A percentile compares a stretch with the other conserved stretches of the same genome.
Conservation (phyloP, 2,888 invertebrate species). For the Thymelicus lineola region DNA sequence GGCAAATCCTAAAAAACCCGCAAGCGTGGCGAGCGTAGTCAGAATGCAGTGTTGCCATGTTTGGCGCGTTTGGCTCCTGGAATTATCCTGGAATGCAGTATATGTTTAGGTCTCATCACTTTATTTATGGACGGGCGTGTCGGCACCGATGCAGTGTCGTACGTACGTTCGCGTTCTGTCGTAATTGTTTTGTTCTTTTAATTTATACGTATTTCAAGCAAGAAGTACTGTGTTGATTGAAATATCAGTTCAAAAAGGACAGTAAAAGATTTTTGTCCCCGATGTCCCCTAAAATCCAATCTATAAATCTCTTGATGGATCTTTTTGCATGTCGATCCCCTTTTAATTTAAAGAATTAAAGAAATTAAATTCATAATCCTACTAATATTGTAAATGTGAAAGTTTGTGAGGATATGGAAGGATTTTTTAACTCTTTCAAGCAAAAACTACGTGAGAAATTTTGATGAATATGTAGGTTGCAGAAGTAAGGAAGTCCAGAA, state of each 20-base stretch:
- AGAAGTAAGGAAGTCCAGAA: too few species aligned
- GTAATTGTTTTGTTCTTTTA: slow-evolving; percentile 8
- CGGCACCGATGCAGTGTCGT: neutral
- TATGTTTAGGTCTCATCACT: slow-evolving; percentile 24
- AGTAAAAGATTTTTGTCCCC: too few species aligned
- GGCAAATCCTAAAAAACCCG: neutral
- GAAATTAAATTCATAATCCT: too few species aligned
- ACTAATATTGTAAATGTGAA: too few species aligned
- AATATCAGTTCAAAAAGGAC: neutral
- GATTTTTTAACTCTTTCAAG: too few species aligned
- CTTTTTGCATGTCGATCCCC: too few species aligned
- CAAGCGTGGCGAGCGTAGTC: slow-evolving; percentile 7
- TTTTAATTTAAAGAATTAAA: too few species aligned
- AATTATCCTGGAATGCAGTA: slow-evolving; percentile 30
- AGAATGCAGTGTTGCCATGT: slow-evolving; percentile 26
- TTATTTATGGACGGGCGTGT: slow-evolving; percentile 18
- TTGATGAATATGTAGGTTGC: too few species aligned
- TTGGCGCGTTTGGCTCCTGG: slow-evolving; percentile 15
- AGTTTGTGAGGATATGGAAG: too few species aligned
- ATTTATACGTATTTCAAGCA: neutral
- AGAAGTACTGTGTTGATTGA: neutral
- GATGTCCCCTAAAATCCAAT: too few species aligned
- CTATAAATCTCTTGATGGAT: too few species aligned
- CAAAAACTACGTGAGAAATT: too few species aligned
- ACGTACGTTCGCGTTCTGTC: neutral